Percentiles rank a stretch among this genome's conserved stretches.
phyloP scores from a whole-genome alignment of 2,797 vertebrate species.

The Lindbergichthys nudifrons region DNA sequence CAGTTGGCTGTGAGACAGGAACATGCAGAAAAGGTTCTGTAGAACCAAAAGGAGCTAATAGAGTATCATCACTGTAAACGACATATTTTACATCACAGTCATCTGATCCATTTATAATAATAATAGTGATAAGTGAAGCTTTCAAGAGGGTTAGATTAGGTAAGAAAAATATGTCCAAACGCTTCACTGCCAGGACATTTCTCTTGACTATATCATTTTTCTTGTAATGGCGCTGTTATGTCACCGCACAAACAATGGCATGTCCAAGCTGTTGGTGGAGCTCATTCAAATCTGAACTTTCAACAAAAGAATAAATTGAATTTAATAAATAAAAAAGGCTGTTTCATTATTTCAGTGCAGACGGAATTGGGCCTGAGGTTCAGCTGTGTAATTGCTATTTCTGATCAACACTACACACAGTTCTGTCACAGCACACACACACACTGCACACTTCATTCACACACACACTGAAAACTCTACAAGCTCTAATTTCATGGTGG shows the following conservation, averaged over 20 bases:
- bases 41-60: no score
- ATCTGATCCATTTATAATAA: no score
- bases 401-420: not conserved
- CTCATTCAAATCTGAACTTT: not conserved
- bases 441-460: not conserved
- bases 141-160: not conserved
- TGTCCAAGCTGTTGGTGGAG: not conserved
- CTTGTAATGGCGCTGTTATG: no score
- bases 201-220: no score
- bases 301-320: not conserved
- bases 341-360: not conserved
- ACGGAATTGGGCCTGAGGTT: not conserved
- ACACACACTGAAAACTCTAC: not conserved
- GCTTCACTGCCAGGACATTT: not conserved
- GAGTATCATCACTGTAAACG: no score
- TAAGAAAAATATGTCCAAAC: not conserved
- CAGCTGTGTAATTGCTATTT: not conserved
- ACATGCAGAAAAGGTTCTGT: no score
- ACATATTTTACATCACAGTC: no score
- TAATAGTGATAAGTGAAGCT: not conserved
- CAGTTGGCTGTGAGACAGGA: no score
- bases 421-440: not conserved
- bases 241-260: not conserved
- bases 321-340: not conserved
- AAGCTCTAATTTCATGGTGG: slow-evolving; percentile 30